Base-by-base conservation (phyloP, 2,888 invertebrate genomes). In the Lacanobia oleracea region DNA sequence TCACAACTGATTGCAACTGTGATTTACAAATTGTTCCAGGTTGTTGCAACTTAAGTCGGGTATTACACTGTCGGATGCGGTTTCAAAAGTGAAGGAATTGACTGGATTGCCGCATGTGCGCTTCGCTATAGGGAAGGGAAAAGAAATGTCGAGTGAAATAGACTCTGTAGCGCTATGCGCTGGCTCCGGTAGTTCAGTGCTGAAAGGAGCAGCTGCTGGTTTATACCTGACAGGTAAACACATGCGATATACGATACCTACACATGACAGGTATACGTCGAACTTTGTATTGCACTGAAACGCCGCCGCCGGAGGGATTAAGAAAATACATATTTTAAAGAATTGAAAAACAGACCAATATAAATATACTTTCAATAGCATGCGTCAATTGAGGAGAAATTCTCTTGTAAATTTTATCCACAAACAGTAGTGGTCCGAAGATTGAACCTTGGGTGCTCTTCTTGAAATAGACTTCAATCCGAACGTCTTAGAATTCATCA, bases 171-270 rank as follows among this genome's bases (percentile, higher is more conserved):
- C 98, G 0, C 94, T 99, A 2, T 99, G 99, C 91, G 99, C 99
- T 43, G 99, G 99, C 0, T 98, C 99, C 0, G 99, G 99, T 0
- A 95, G 96, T 9, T 97, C 98, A 0, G 97, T 99, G 2, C 93
- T 99, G 27, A 97, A 97, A 80, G 97, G 97, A 18, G 95, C 97
- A 0, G 73, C 91, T 23, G 98, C 98, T 4, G 98, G 99, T 94
- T 94, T 99, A 18, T 98, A 98, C 88, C 91, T 99, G 50, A 99
- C 99, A 21, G 98, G 97, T 94, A 87, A 78, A 54, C 40, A 51
- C 33, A 37, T n/a, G n/a, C n/a, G n/a, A n/a, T n/a, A n/a, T n/a
- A n/a, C n/a, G n/a, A n/a, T n/a, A n/a, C n/a, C n/a, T n/a, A n/a
- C n/a, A n/a, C n/a, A n/a, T n/a, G 33, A 33, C 33, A 33, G 5